Evolutionary conservation across 2,113 vertebrate species (phyloP).

Genomic region (Podarcis raffonei): DNA sequence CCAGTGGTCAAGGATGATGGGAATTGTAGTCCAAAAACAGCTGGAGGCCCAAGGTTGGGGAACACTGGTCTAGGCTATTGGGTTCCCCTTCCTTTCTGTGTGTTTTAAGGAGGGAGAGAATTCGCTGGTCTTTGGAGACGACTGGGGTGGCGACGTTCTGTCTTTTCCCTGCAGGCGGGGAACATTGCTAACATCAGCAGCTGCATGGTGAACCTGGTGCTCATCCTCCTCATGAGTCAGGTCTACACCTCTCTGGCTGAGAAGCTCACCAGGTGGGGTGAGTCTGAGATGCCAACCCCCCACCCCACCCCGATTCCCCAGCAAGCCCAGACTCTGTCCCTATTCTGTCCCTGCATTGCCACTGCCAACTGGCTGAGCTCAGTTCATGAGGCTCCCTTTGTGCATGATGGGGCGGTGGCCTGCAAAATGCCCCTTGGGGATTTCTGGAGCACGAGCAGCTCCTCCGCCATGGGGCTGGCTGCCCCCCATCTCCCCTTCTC

Average conservation of each 20-base stretch:
- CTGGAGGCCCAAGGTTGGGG: no score
- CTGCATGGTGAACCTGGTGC: slow-evolving; percentile 79
- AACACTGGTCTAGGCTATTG: no score
- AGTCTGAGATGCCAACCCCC: slow-evolving; percentile 2
- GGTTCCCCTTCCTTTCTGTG: no score
- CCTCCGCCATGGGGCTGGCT: no score
- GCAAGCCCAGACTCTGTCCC: no score
- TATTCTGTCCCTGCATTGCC: no score
- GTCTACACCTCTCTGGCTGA: slow-evolving; percentile 81
- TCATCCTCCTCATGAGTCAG: slow-evolving; percentile 81
- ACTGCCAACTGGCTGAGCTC: background rate
- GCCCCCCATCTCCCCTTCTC: no score
- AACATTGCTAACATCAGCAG: slow-evolving; percentile 82
- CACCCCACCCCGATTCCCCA: background rate
- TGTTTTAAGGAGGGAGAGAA: background rate
- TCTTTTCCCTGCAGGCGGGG: slow-evolving; percentile 67
- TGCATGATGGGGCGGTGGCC: no score
- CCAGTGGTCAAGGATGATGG: no score
- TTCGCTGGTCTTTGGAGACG: background rate
- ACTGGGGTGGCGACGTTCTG: background rate
- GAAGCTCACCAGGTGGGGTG: slow-evolving; percentile 84
- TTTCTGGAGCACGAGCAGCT: no score
- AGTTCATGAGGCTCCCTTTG: background rate
- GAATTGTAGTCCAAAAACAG: no score
- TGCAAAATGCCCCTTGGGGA: no score